Percentiles rank a stretch among this genome's conserved stretches.
phyloP scores from a whole-genome alignment of 2,888 invertebrate genomes.

The Dicyrtomina minuta region DNA sequence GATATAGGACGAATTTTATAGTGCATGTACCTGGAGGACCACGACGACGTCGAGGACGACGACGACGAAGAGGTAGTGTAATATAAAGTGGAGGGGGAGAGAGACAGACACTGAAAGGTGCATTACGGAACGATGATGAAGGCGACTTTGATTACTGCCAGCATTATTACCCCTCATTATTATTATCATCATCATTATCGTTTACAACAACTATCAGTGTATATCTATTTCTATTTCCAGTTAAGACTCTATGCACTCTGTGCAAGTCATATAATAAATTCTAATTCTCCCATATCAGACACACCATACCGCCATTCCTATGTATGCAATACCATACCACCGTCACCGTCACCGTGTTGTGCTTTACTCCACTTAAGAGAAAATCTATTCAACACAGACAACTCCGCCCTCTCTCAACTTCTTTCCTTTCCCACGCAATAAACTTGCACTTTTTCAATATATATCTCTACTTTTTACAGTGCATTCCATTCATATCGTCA shows the following conservation, averaged over 20 bases:
- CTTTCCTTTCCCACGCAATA: conserved; percentile 37
- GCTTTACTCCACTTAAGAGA: background rate
- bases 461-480: conserved; percentile 6
- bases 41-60: background rate
- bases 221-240: conserved; percentile 7
- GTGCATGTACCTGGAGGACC: background rate
- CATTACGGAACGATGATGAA: background rate
- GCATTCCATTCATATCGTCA: background rate
- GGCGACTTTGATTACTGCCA: conserved; percentile 36
- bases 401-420: conserved; percentile 5
- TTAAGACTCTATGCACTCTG: background rate
- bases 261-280: conserved; percentile 1
- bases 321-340: background rate
- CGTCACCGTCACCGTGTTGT: background rate
- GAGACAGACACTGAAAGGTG: conserved; percentile 4
- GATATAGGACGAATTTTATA: background rate
- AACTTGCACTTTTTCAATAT: conserved; percentile 34
- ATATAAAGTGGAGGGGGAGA: too few species aligned
- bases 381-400: background rate
- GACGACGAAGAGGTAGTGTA: background rate
- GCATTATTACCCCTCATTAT: conserved; percentile 38
- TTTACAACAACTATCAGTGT: conserved; percentile 5
- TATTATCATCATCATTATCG: conserved; percentile 32
- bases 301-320: too few species aligned
- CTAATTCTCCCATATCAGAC: background rate